Base-by-base conservation (phyloP, 2,113 vertebrate genomes). In the Prochilodus magdalenae region DNA sequence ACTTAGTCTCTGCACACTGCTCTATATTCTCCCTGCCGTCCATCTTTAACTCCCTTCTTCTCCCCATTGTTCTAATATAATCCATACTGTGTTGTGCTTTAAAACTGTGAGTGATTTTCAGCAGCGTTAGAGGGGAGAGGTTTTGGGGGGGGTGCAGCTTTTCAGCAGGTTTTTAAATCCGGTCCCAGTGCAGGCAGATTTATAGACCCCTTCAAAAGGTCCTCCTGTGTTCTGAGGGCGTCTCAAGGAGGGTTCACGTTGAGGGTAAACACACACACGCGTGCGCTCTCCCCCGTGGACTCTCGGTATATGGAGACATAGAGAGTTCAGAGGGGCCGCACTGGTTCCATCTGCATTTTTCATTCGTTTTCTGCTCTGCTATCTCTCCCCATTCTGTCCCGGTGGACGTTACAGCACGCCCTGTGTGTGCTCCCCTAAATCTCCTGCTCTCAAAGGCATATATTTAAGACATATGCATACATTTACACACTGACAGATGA, bases 171-270 rank as follows among this genome's bases (percentile, higher is more conserved):
- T 76, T 66, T 16, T 30, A 70, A 49, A 67, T 83, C 81, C 78
- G 49, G 75, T 49, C 49, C 57, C 3, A 8, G 66, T 67, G 71
- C 73, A 24, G 70, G 75, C 79, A 89, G 92, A 92, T 92, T 91
- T 88, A 89, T 84, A 79, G 72, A 36, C 59, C 33, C 69, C 87
- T 89, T 89, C 83, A 86, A 88, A 90, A 80, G 75, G 18, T 51
- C 74, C 85, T 72, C 76, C 76, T 51, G 73, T 57, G 44, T 83
- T 44, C 73, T 67, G 71, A 83, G 44, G 65, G 82, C 40, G 82
- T 86, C 63, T 67, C 18, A 49, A 57, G 77, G 29, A 85, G 33
- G 80, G 85, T 76, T 88, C 80, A 69, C 77, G 76, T 84, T 57
- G 82, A 82, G 74, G 40, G 72, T 80, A 84, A 69, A 79, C 3